Evolutionary conservation across 1,140 invertebrate species (phyloP), one percentile per base, ranked within the genome.

Genomic region (Matsumurasca onukii): DNA sequence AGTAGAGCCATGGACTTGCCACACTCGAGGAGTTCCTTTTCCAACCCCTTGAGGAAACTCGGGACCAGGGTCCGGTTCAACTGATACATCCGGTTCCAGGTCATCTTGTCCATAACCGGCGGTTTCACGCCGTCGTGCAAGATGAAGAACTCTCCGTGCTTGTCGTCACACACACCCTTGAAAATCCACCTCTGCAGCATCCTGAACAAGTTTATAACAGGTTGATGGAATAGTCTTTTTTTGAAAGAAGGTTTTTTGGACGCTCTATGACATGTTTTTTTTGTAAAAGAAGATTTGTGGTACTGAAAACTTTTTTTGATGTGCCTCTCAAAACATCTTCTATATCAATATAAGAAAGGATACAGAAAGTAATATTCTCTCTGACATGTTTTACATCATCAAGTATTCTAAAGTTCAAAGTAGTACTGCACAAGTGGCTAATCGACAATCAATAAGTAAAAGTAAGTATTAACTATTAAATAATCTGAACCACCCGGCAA

Each of bases 131-230:
- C 30, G 13, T 25, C 1, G n/a, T 3, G 3, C 39, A 86, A 82
- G 64, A 88, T 86, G 77, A 87, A 87, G 71, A 88, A 88, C 73
- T 88, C 86, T 64, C 82, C 81, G 59, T 82, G 84, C 62, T 78
- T 5, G 71, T 87, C 85, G 20, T 85, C 81, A 34, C 85, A 78
- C 66, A 82, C 80, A 0, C 86, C 86, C 75, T 87, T 84, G 67
- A 88, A 88, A 72, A 88, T 82, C 80, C 86, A 88, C 69, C 82
- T 79, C 73, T 86, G 81, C n/a, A 88, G 80, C 68, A 86, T 84
- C 71, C 85, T 86, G 67, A 1, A 78, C 78, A 67, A 69, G 66
- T 67, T 27, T 67, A 73, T 55, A 72, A 27, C 20, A 66, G n/a
- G n/a, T n/a, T n/a, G n/a, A n/a, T 49, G 31, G 22, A 69, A 12